Base-by-base conservation (phyloP, 2,113 vertebrate species). In the Oreamnos americanus region DNA sequence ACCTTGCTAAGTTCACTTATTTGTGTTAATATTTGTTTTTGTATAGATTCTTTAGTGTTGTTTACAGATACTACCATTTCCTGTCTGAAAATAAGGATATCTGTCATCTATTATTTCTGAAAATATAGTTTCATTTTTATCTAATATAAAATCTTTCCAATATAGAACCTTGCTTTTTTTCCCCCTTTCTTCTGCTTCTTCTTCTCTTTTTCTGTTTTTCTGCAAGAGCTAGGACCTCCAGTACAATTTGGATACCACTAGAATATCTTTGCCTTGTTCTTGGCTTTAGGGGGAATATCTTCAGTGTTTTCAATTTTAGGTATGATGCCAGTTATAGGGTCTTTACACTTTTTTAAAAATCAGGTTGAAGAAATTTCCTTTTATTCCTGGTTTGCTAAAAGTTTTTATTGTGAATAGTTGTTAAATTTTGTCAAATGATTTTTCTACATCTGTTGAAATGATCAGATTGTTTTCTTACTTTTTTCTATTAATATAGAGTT, bases 211-310 rank as follows among this genome's bases (percentile, higher is more conserved):
- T n/a, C 82, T 76, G 62, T 14, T 17, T 85, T 58, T 28, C 10
- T 82, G 17, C 5, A 92, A 92, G 26, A 23, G 19, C 3, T 87
- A 81, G 12, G 7, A 21, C 23, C 25, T 86, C 79, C 12, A 71
- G 49, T 58, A 58, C 30, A 91, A 82, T 82, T 25, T 74, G n/a
- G 58, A 81, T n/a, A 51, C 11, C 23, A 30, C 12, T 71, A 90
- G 51, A 58, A 82, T 82, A 60, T 60, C 58, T 60, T 93, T 96
- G 33, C 11, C 79, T 83, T 93, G 12, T 62, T 96, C 21, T 60
- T 60, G 49, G 57, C 79, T 39, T 60, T 25, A 84, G n/a, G 53
- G 51, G 13, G 39, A 49, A 11, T 12, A 12, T 51, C 5, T 62
- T 76, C 14, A 76, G 64, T 49, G 33, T 62, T 78, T 67, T 86